Conservation (phyloP, 1,140 invertebrate species). For the Nomia melanderi region DNA sequence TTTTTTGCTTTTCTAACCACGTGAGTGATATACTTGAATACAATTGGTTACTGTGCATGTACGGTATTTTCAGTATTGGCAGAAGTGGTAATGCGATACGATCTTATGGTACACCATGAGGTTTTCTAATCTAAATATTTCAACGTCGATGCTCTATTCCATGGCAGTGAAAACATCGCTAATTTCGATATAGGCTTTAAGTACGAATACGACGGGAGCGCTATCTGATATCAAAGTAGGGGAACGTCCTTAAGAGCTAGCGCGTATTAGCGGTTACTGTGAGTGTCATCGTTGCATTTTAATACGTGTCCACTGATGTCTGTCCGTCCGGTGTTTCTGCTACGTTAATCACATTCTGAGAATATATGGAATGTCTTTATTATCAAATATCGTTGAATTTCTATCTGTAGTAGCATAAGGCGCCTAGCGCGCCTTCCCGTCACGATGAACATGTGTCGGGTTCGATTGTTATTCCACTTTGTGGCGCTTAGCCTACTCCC, state of each 20-base stretch:
- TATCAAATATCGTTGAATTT: slow-evolving; percentile 56
- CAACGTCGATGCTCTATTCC: too few relatives aligned
- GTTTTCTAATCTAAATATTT: too few relatives aligned
- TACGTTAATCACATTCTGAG: slow-evolving; percentile 45
- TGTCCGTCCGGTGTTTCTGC: slow-evolving; percentile 58
- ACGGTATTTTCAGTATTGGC: too few relatives aligned
- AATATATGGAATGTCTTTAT: slow-evolving; percentile 65
- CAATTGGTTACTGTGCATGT: too few relatives aligned
- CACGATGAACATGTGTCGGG: slow-evolving; percentile 66
- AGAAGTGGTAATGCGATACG: too few relatives aligned
- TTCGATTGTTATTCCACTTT: slow-evolving; percentile 68
- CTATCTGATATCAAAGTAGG: slow-evolving; percentile 54
- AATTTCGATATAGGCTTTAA: too few relatives aligned
- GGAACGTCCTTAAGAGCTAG: slow-evolving; percentile 29
- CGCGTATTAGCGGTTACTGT: slow-evolving; percentile 43
- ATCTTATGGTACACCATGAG: too few relatives aligned
- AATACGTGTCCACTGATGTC: slow-evolving; percentile 58
- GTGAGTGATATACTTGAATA: too few relatives aligned
- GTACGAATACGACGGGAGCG: slow-evolving; percentile 22
- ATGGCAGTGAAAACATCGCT: too few relatives aligned
- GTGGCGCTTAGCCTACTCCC: slow-evolving; percentile 70
- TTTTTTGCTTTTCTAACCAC: too few relatives aligned
- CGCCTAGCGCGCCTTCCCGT: slow-evolving; percentile 59
- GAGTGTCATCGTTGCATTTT: slow-evolving; percentile 44
- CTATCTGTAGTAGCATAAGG: slow-evolving; percentile 55